Base-by-base conservation (phyloP, 2,888 invertebrate species). In the Deilephila elpenor region DNA sequence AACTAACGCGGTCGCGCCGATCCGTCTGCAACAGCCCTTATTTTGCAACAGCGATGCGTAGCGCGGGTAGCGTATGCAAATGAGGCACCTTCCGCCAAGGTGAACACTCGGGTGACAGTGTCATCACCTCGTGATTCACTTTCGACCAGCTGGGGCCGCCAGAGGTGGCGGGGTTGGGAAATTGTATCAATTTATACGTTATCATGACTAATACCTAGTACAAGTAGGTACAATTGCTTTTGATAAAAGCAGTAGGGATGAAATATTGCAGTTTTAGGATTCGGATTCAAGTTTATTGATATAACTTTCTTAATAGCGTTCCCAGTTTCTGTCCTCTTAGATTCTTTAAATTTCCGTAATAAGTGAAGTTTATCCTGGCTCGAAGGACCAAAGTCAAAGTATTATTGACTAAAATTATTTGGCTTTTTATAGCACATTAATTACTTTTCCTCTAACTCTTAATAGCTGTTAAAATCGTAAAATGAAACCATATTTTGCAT, bases 31-130 rank as follows among this genome's bases (percentile, higher is more conserved):
- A 60, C 5, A 29, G 60, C 29, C 60, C 60, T 60, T 29, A 74
- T 75, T 74, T 71, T 64, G 73, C 53, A 62, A 60, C 29, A 60
- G 29, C 25, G 25, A 25, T 29, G 5, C 29, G 29, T 60, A 29
- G 74, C 53, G 70, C 59, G 44, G 44, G 44, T 44, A 44, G 44
- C 44, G 61, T 74, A 76, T 78, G 79, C 77, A 74, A 78, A 78
- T 75, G 77, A 76, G 74, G 75, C 71, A 80, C 79, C 78, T 83
- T 82, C 77, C 72, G 37, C 56, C 80, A 74, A 82, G 79, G 79
- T 76, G 75, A 77, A 70, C 59, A 60, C 29, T 25, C 60, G 29
- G 29, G 60, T 29, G 60, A 60, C 60, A 29, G 29, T 60, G 60
- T 60, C 60, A 60, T 60, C 56, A 56, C 19, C 25, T 5, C 25